These are phyloP conservation scores for Epinotia ramella DNA, from an alignment of 2,888 invertebrate genomes.

Conservation along the genomic window DNA sequence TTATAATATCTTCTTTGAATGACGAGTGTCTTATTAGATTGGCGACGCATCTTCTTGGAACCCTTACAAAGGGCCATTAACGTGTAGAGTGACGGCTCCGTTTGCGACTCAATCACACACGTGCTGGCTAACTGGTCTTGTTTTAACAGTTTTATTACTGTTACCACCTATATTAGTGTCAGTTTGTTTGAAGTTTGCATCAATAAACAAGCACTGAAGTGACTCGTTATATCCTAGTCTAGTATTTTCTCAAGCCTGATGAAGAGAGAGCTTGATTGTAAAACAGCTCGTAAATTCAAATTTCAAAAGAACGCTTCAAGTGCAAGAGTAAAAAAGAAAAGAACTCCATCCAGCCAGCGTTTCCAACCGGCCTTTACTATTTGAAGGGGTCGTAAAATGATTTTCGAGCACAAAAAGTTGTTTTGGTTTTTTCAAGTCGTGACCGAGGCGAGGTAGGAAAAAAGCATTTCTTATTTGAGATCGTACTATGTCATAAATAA, in stretches of 20 bases:
- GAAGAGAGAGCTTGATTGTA: conserved; percentile 15
- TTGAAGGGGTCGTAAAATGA: conserved; percentile 81
- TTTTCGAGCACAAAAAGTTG: conserved; percentile 80
- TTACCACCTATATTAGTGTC: conserved; percentile 13
- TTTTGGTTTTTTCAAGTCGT: conserved; percentile 79
- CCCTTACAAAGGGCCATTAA: conserved; percentile 70
- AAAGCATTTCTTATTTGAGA: conserved; percentile 71
- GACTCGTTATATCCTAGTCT: not conserved
- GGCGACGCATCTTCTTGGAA: conserved; percentile 70
- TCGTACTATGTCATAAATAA: conserved; percentile 78
- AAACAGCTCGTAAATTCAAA: conserved; percentile 37
- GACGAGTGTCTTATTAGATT: conserved; percentile 39
- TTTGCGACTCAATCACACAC: conserved; percentile 47
- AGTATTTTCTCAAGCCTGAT: conserved; percentile 4
- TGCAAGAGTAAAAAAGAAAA: conserved; percentile 40
- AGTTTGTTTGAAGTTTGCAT: not conserved
- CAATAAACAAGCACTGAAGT: not conserved
- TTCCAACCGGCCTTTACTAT: conserved; percentile 73
- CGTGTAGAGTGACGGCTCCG: conserved; percentile 71
- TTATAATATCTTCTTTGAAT: conserved; percentile 38
- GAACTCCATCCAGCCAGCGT: conserved; percentile 35
- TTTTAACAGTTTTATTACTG: conserved; percentile 36
- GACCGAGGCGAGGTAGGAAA: conserved; percentile 61
- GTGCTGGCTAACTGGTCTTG: conserved; percentile 41
- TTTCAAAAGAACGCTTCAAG: conserved; percentile 35